Evolutionary conservation across 2,113 vertebrate genomes (phyloP), one percentile per base, ranked within the genome.

Genomic region (Chaetodon auriga): DNA sequence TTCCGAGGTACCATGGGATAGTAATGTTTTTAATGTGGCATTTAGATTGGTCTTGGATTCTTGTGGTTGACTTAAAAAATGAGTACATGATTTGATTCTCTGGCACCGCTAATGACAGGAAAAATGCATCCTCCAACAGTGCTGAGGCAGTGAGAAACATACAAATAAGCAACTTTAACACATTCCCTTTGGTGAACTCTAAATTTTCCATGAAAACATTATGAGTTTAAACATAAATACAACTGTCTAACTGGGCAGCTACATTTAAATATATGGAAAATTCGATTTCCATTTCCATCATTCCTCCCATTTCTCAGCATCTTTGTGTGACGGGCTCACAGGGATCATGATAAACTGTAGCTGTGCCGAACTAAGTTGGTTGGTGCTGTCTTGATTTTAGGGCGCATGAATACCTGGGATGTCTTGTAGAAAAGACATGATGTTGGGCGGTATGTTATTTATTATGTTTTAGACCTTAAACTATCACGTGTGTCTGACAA

Each of bases 1-100:
- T 68, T 68, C 49, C 72, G 49, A 85, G 65, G 61, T 85, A 85
- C 74, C 19, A 46, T 9, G 25, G 14, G 21, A 75, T 30, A 43
- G 41, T 5, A 8, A 49, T 63, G 38, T 36, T 87, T 81, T 49
- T 41, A 53, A 69, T 45, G 6, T 1, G n/a, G 5, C 57, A 25
- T 36, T 82, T 68, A 49, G 35, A 35, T 54, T 41, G 45, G 62
- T 61, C 16, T 57, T 73, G 36, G n/a, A 61, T 53, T 21, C 6
- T 10, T 69, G 23, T 77, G 35, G 30, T 71, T 79, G 23, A 66
- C 0, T 36, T 0, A 2, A 62, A 55, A 64, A 80, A 25, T 23
- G 1, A 38, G 43, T 1, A 10, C 19, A 49, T 55, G 6, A 73
- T 77, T 25, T 19, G 8, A 45, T 69, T 38, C 18, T 70, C 14